Evolutionary conservation across 2,888 invertebrate species (phyloP), one percentile per base, ranked within the genome.

Genomic region (Sialis fuliginosa): DNA sequence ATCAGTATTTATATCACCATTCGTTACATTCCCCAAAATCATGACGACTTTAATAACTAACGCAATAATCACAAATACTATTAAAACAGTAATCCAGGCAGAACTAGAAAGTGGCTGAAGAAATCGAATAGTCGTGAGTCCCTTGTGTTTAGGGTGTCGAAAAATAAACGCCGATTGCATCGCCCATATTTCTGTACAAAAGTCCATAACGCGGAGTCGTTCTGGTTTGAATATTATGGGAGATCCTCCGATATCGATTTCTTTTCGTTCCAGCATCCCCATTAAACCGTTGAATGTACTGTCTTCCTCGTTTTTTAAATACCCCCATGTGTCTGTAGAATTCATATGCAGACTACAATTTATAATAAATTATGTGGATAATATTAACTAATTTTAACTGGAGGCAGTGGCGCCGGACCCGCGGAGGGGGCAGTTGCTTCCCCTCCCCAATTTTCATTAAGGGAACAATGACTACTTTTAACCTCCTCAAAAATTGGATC

Each of bases 261-360:
- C 22, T n/a, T 31, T 12, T 7, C 69, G 63, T 54, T 73, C 69
- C 53, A 79, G 60, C 1, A 73, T 65, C 4, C 77, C 75, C 47
- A 79, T 73, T 67, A 79, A 64, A 6, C 79, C 79, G 54, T 79
- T 77, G 55, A 74, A 79, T 48, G 69, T 70, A n/a, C 74, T 75
- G 22, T 22, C 22, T 22, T 22, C 22, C 22, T 22, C 22, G 50
- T 74, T 70, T 47, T 66, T 64, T 47, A 64, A 53, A 55, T 79
- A 79, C 2, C 79, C 79, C 79, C 79, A 80, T 1, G 77, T 75
- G 53, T 69, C 63, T 0, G 74, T 70, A 8, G 70, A 62, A 49
- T 60, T 58, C 8, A 72, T 55, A 6, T 59, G 55, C 47, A 68
- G 66, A 45, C 74, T 74, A 50, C 45, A 61, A 60, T 6, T 31